These are phyloP conservation scores for Delichon dasypus DNA, from an alignment of 2,797 vertebrate species.

Conservation along the genomic window DNA sequence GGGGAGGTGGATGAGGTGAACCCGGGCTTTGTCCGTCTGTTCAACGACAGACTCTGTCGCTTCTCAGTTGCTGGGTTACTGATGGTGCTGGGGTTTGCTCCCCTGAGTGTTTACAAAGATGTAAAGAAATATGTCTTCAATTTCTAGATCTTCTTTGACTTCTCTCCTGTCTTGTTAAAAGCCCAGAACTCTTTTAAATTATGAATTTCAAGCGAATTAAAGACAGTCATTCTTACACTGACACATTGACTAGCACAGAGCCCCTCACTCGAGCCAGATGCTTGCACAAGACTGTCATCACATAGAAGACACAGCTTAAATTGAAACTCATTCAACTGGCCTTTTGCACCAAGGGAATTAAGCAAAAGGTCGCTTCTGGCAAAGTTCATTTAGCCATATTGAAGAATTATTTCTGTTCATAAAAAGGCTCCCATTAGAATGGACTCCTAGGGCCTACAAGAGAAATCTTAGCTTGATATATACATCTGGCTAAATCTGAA, in stretches of 20 bases:
- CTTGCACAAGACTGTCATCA: not conserved
- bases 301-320: not conserved
- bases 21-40: not conserved
- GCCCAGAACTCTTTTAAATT: not conserved
- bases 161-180: not conserved
- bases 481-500: not conserved
- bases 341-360: conserved; percentile 24
- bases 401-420: not conserved
- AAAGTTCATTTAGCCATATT: not conserved
- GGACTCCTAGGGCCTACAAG: not conserved
- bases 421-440: not conserved
- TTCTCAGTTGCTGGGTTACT: not conserved
- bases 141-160: not conserved
- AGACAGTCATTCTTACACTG: not conserved
- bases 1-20: not conserved
- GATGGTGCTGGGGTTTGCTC: not conserved
- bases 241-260: not conserved
- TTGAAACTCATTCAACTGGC: not conserved
- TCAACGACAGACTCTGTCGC: not conserved
- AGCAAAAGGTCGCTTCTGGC: conserved; percentile 6
- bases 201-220: not conserved
- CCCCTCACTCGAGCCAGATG: not conserved
- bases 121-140: not conserved
- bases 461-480: not conserved
- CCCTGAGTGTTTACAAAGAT: not conserved